Evolutionary conservation across 2,888 invertebrate genomes (phyloP).

Genomic region (Rhagonycha fulva): DNA sequence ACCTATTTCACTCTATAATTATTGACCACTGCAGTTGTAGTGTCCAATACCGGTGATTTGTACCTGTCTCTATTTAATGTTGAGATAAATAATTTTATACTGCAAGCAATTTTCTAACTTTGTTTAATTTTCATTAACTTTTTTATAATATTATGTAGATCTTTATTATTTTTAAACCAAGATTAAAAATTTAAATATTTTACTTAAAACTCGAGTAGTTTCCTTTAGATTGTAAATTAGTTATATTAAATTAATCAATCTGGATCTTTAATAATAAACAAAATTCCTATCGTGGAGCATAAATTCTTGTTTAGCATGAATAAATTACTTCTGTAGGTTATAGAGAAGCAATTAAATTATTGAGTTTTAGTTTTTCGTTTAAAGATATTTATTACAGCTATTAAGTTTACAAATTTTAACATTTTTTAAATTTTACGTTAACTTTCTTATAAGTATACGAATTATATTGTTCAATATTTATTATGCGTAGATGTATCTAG

Average conservation of each 20-base stretch:
- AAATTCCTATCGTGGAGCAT: neutral
- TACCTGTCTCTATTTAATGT: too few relatives aligned
- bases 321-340: neutral
- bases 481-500: conserved; percentile 28
- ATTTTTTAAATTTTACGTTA: neutral
- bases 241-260: neutral
- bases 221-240: neutral
- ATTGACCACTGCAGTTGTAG: too few relatives aligned
- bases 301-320: neutral
- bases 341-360: neutral
- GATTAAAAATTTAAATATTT: too few relatives aligned
- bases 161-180: too few relatives aligned
- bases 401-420: neutral
- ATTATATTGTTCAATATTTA: conserved; percentile 45
- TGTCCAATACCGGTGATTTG: too few relatives aligned
- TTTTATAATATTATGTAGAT: too few relatives aligned
- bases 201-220: neutral
- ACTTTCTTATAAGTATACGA: neutral
- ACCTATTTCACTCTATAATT: too few relatives aligned
- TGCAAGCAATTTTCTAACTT: too few relatives aligned
- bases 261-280: neutral
- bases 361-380: neutral
- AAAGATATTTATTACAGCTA: neutral
- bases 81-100: too few relatives aligned
- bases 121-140: too few relatives aligned